Evolutionary conservation across 2,797 vertebrate species (phyloP).

Genomic region (Takifugu rubripes): DNA sequence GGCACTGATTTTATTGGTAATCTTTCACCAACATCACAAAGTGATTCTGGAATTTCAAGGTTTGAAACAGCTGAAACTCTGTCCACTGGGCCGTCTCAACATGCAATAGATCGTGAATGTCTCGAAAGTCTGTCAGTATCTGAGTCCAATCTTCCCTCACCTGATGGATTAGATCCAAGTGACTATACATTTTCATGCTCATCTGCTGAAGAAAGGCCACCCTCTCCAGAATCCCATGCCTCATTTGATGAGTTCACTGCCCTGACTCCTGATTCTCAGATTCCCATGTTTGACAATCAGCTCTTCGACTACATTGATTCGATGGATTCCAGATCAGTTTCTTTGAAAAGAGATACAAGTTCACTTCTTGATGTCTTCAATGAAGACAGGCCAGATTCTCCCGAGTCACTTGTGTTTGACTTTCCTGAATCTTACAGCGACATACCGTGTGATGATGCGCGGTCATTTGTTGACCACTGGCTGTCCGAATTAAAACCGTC

Average conservation of each 20-base stretch:
- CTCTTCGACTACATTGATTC: constrained; percentile 1
- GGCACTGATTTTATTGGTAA: background rate
- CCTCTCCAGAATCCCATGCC: constrained; percentile 18
- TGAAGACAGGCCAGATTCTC: constrained; percentile 13
- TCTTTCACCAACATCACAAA: background rate
- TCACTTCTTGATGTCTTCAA: background rate
- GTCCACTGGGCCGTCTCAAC: background rate
- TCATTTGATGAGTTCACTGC: constrained; percentile 19
- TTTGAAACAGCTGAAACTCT: constrained; percentile 3
- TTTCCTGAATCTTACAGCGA: background rate
- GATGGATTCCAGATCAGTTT: background rate
- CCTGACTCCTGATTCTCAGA: constrained; percentile 27
- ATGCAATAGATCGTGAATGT: background rate
- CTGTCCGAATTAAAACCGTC: constrained; percentile 20
- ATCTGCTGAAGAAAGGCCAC: constrained; percentile 2
- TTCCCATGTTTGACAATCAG: constrained; percentile 15
- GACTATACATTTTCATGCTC: background rate
- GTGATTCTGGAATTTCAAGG: background rate
- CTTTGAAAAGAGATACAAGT: background rate
- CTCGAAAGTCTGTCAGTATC: background rate
- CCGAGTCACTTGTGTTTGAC: constrained; percentile 10
- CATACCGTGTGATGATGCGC: constrained; percentile 7
- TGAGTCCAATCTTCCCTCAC: background rate
- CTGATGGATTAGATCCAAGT: background rate
- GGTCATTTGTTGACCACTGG: constrained; percentile 33